A percentile compares a stretch with the other conserved stretches of the same genome.
Evolutionary conservation across 1,140 invertebrate species (phyloP).

Genomic region (Homarus americanus): DNA sequence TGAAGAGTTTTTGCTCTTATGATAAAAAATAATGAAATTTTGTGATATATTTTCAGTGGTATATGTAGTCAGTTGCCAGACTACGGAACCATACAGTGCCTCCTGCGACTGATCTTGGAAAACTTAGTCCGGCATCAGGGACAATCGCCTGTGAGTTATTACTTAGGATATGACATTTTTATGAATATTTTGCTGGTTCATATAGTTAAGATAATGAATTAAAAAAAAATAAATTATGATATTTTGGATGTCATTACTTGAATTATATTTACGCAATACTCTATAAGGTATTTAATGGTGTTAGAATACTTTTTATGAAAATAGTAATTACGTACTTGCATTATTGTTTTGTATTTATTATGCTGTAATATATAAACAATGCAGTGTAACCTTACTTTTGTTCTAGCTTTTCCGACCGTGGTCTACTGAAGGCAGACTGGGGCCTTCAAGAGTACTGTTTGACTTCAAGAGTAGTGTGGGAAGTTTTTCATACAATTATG

Average conservation of each 20-base stretch:
- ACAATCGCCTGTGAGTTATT: conserved; percentile 21
- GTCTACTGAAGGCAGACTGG: conserved; percentile 34
- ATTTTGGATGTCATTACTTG: neutral
- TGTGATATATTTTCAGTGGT: conserved; percentile 18
- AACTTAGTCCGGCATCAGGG: neutral
- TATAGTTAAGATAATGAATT: neutral
- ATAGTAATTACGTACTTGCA: too few species aligned
- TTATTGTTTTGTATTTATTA: neutral
- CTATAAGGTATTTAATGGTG: neutral
- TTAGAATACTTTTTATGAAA: neutral
- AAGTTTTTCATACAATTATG: conserved; percentile 37
- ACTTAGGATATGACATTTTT: neutral
- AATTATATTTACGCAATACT: neutral
- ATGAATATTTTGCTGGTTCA: neutral
- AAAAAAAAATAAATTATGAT: neutral
- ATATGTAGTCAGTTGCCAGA: conserved; percentile 44
- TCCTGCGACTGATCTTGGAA: conserved; percentile 18
- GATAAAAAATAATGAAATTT: neutral
- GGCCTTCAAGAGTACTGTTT: conserved; percentile 14
- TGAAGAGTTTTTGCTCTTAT: neutral
- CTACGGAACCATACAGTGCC: conserved; percentile 36
- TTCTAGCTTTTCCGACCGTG: conserved; percentile 9
- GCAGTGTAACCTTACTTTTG: neutral
- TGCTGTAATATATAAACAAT: neutral
- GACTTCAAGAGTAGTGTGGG: conserved; percentile 24